Evolutionary conservation across 1,140 invertebrate species (phyloP).

Genomic region (Caerostris darwini): DNA sequence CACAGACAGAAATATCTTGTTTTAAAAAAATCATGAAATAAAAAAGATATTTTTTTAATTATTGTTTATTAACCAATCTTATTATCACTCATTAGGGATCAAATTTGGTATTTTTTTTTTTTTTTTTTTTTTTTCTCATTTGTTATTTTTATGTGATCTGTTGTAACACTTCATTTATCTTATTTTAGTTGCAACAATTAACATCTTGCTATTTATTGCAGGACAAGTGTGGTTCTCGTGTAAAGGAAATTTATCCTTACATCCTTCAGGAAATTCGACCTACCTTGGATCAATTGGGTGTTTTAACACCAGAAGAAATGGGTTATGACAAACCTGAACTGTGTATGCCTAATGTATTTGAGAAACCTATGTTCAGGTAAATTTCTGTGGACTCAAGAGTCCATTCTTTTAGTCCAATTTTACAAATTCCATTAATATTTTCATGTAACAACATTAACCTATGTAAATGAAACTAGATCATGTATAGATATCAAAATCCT

Average conservation of each 20-base stretch:
- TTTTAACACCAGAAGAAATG: slow-evolving; percentile 96
- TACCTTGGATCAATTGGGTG: slow-evolving; percentile 95
- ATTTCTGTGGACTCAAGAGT: too few relatives aligned
- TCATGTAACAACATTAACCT: too few relatives aligned
- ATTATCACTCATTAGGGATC: neutral
- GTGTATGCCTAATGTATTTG: slow-evolving; percentile 88
- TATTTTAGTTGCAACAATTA: neutral
- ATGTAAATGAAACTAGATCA: too few relatives aligned
- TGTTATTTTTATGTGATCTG: neutral
- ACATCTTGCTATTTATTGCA: slow-evolving; percentile 76
- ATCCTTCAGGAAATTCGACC: slow-evolving; percentile 96
- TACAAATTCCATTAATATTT: too few relatives aligned
- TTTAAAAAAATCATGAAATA: too few relatives aligned
- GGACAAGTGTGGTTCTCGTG: slow-evolving; percentile 92
- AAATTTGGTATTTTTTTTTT: too few relatives aligned
- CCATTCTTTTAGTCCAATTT: too few relatives aligned
- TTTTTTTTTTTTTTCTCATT: too few relatives aligned
- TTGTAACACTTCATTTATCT: neutral
- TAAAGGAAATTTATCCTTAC: slow-evolving; percentile 93
- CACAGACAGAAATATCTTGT: too few relatives aligned
- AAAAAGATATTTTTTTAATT: too few relatives aligned
- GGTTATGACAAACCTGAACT: slow-evolving; percentile 99
- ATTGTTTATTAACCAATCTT: too few relatives aligned
- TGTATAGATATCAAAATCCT: too few relatives aligned
- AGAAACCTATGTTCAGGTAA: slow-evolving; percentile 81